phyloP scores from a whole-genome alignment of 2,113 vertebrate species.

The Eulemur macaco region DNA sequence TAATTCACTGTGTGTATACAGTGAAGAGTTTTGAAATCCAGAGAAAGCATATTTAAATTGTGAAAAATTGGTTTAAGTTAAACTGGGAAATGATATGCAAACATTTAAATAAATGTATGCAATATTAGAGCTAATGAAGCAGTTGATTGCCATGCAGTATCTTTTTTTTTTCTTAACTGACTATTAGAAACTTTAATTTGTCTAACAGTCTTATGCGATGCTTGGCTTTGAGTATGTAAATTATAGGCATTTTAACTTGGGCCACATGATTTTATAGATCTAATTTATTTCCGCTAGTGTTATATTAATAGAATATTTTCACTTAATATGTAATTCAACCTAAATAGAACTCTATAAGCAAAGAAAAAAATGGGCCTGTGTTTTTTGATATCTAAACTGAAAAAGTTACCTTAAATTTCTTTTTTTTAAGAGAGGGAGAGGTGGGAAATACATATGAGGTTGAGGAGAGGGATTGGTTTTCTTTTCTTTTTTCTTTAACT shows the following conservation, averaged over 20 bases:
- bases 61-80: slow-evolving; percentile 50
- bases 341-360: slow-evolving; percentile 22
- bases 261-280: slow-evolving; percentile 35
- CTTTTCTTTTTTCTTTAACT: neutral
- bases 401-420: neutral
- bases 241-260: slow-evolving; percentile 57
- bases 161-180: neutral
- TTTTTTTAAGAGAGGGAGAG: neutral
- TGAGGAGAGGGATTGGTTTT: neutral
- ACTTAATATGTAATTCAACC: slow-evolving; percentile 41
- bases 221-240: slow-evolving; percentile 43
- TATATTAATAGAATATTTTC: slow-evolving; percentile 49
- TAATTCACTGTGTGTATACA: neutral
- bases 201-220: slow-evolving; percentile 33
- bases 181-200: slow-evolving; percentile 57
- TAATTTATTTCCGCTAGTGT: slow-evolving; percentile 38
- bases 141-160: slow-evolving; percentile 16
- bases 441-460: neutral
- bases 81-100: slow-evolving; percentile 38
- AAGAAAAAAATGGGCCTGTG: slow-evolving; percentile 2
- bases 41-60: slow-evolving; percentile 37
- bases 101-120: slow-evolving; percentile 26
- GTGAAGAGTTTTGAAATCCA: neutral
- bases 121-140: slow-evolving; percentile 25
- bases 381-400: neutral